Conservation (phyloP, 1,140 invertebrate genomes). For the Drosophila pseudoobscura region DNA sequence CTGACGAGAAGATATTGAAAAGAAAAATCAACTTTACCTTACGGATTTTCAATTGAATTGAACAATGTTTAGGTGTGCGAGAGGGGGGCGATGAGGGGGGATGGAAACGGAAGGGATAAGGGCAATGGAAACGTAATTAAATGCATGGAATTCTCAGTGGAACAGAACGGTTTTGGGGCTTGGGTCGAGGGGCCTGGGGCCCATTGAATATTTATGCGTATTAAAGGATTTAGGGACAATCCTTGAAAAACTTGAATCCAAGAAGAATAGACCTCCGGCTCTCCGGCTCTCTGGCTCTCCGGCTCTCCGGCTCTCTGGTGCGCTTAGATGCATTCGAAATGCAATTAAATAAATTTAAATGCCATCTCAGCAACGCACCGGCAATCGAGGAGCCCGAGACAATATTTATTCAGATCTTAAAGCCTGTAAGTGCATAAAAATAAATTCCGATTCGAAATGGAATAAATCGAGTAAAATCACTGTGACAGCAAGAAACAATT, state of each 20-base stretch:
- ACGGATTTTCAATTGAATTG: conserved; percentile 47
- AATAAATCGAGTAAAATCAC: conserved; percentile 80
- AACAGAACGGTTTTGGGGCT: conserved; percentile 11
- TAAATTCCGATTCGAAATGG: conserved; percentile 59
- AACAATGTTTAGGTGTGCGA: conserved; percentile 11
- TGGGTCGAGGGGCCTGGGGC: neutral
- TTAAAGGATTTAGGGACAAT: conserved; percentile 16
- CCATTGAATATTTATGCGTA: conserved; percentile 44
- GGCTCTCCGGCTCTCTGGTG: neutral
- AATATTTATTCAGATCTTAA: conserved; percentile 72
- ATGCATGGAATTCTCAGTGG: conserved; percentile 22
- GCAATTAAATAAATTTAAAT: conserved; percentile 65
- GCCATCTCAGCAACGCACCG: conserved; percentile 28
- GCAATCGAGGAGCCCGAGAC: conserved; percentile 18
- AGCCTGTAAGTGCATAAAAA: conserved; percentile 57
- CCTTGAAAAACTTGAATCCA: conserved; percentile 1
- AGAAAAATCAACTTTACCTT: conserved; percentile 71
- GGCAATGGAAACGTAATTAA: conserved; percentile 39
- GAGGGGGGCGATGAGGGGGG: neutral
- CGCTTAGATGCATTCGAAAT: conserved; percentile 39
- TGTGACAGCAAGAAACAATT: conserved; percentile 81
- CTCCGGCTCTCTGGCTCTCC: no score
- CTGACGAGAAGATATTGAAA: conserved; percentile 74
- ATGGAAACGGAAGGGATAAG: neutral
- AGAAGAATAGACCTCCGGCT: neutral